Conservation (phyloP, 2,797 vertebrate species). For the Nasua narica region DNA sequence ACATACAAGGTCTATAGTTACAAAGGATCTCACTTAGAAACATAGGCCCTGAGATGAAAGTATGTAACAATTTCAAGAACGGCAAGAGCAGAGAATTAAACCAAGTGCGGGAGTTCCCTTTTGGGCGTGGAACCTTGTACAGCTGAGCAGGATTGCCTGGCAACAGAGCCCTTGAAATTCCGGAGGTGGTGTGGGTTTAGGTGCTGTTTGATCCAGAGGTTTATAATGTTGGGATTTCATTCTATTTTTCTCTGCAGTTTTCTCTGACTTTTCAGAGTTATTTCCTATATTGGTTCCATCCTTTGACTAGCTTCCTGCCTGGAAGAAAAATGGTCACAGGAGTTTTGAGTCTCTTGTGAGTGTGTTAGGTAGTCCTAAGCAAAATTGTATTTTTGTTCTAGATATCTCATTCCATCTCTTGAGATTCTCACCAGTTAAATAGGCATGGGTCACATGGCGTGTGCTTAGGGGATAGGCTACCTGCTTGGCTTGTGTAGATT, state of each 20-base stretch:
- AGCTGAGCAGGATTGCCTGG: accelerated
- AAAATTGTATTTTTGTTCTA: background rate
- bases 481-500: background rate
- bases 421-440: background rate
- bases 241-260: background rate
- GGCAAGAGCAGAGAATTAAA: background rate
- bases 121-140: background rate
- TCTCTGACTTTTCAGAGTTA: background rate
- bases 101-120: background rate
- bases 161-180: background rate
- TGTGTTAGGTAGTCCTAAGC: background rate
- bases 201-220: background rate
- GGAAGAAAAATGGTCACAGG: background rate
- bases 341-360: background rate
- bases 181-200: background rate
- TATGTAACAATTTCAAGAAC: background rate
- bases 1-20: no score
- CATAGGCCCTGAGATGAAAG: background rate
- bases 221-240: background rate
- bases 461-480: background rate
- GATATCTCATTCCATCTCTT: background rate
- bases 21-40: background rate
- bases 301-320: background rate
- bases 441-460: background rate
- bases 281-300: background rate